Percentiles rank a stretch among this genome's conserved stretches.
Evolutionary conservation across 2,113 vertebrate genomes (phyloP).

Genomic region (Phylloscopus trochiloides): DNA sequence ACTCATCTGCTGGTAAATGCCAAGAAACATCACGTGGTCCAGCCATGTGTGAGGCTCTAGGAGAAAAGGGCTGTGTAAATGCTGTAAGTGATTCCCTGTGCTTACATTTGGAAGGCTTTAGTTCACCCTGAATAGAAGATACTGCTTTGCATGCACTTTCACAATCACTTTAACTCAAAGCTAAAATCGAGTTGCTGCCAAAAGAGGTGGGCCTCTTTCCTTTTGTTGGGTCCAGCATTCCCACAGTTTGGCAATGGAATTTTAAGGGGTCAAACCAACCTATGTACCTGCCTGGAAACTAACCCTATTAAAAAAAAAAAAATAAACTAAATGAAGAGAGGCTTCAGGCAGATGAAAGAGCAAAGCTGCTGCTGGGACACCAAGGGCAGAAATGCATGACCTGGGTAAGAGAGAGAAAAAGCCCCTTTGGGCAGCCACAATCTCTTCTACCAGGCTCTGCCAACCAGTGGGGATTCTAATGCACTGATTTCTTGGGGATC

Average conservation of each 20-base stretch:
- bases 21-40: not conserved
- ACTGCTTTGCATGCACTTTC: not conserved
- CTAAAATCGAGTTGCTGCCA: not conserved
- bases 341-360: not conserved
- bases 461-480: not conserved
- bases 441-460: not conserved
- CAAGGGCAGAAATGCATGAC: slow-evolving; percentile 11
- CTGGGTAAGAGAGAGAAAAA: not conserved
- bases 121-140: not conserved
- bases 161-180: not conserved
- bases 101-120: slow-evolving; percentile 1
- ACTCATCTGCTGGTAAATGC: not conserved
- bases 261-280: not conserved
- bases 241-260: not conserved
- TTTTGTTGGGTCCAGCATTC: not conserved
- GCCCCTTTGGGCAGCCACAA: not conserved
- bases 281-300: not conserved
- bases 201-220: not conserved
- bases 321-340: not conserved
- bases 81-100: not conserved
- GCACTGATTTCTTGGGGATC: not conserved
- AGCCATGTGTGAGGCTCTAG: not conserved
- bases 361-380: not conserved
- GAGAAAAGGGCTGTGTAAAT: not conserved
- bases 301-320: not conserved